Base-by-base conservation (phyloP, 2,797 vertebrate genomes). In the Prunella strophiata region DNA sequence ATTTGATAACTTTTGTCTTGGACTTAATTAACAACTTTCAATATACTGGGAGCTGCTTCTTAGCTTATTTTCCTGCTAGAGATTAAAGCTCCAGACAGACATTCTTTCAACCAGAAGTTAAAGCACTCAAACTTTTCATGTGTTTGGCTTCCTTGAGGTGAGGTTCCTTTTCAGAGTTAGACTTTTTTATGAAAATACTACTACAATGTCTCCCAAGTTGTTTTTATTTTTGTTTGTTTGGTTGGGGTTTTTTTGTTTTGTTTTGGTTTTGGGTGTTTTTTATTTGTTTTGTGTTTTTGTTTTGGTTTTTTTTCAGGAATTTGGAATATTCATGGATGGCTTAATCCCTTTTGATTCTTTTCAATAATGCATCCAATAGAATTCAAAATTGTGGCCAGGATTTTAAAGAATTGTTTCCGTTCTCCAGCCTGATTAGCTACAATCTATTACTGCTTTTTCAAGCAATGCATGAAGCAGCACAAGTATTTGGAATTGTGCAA, bases 331-430 rank as follows among this genome's bases (percentile, higher is more conserved):
- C 1, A 0, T 16, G 11, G 6, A 30, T 22, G 29, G 8, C 40
- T 75, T 87, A 34, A 73, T 61, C 5, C 7, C 7, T 54, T 90
- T 17, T 48, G 18, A 75, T 4, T 59, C 19, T 82, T 57, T 75
- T 80, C 26, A 88, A n/a, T 13, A 72, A 27, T 16, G 18, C 5
- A 80, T 5, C 3, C 30, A 70, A 52, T 6, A 48, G 8, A 85
- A 81, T 38, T 45, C 14, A 88, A 45, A 86, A 63, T 32, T 5
- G 3, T 42, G 18, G 13, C 9, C 17, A 54, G 13, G 48, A 58
- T 66, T 89, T 93, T 0, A 40, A 83, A 67, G 67, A 80, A 25
- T 2, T 8, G n/a, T 9, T 73, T 57, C 7, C 0, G 0, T 68
- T 65, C 18, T 58, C 16, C 40, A 65, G 50, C 7, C 32, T 48